Evolutionary conservation across 1,140 invertebrate species (phyloP).

Genomic region (Drusus annulatus): DNA sequence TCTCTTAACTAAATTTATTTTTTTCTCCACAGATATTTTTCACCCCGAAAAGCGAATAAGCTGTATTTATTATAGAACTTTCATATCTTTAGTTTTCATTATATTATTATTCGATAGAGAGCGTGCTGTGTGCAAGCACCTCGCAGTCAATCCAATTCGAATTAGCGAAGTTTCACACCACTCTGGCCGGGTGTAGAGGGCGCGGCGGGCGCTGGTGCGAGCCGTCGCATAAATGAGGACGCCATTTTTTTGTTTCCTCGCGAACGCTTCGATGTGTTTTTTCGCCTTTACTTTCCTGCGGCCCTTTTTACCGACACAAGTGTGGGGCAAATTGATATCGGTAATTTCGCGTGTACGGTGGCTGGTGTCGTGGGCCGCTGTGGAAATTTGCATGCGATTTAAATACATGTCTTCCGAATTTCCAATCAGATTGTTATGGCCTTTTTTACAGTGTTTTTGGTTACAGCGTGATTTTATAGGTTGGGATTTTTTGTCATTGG

Average conservation of each 20-base stretch:
- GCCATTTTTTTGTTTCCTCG: conserved; percentile 16
- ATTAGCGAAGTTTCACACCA: not conserved
- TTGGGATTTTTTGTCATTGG: too few species aligned
- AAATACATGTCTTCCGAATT: too few species aligned
- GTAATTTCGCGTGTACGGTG: not conserved
- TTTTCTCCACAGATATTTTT: too few species aligned
- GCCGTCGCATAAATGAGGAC: conserved; percentile 33
- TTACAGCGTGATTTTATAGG: too few species aligned
- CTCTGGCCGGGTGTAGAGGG: not conserved
- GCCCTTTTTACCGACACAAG: conserved; percentile 12
- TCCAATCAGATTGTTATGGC: too few species aligned
- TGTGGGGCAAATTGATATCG: conserved; percentile 22
- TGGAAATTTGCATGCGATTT: not conserved
- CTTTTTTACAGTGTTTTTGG: too few species aligned
- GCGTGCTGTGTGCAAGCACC: not conserved
- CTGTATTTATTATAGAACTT: too few species aligned
- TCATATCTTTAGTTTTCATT: too few species aligned
- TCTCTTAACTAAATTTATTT: too few species aligned
- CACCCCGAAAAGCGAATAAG: too few species aligned
- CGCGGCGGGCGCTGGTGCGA: conserved; percentile 18
- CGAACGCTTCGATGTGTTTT: conserved; percentile 7
- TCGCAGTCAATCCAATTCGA: not conserved
- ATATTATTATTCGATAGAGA: not conserved
- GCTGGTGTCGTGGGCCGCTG: not conserved
- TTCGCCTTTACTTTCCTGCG: not conserved